Base-by-base conservation (phyloP, 1,140 invertebrate species). In the Sinonovacula constricta region DNA sequence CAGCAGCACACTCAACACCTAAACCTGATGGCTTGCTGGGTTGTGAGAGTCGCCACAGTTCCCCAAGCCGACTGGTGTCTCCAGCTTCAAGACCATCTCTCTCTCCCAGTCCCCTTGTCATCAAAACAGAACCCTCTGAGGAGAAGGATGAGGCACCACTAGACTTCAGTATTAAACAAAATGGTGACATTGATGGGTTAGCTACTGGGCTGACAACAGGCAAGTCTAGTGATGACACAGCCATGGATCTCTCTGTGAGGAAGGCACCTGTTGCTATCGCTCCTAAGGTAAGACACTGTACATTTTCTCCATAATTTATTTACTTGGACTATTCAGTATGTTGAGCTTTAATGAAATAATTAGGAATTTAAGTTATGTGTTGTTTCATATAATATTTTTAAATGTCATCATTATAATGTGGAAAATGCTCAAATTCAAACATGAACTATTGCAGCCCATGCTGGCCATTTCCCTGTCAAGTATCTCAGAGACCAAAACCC, bases 151-250 rank as follows among this genome's bases (percentile, higher is more conserved):
- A 83, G 28, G 56, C 72, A 45, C 87, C 95, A 2, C 90, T 97
- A n/a, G 96, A 97, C 91, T 93, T 97, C 76, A 96, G 95, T 86
- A 95, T 95, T 81, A 97, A 96, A 88, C 36, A 28, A 53, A 74
- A 33, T n/a, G 24, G 7, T 59, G 39, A 66, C n/a, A 51, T 22
- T 30, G 59, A 51, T 54, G 54, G 78, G 51, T 59, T 53, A 51
- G 53, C 49, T 33, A 15, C 24, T 0, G 45, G 45, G 31, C 26
- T 26, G 0, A n/a, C n/a, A n/a, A n/a, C n/a, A n/a, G 49, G 33
- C 26, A 56, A 51, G 49, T 51, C 15, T 24, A n/a, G n/a, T n/a
- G 66, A 75, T 49, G 83, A 87, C 30, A 59, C 83, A 26, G 87
- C 88, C 3, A 89, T 89, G 12, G 88, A 89, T 78, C 68, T 89